These are phyloP conservation scores for Papilio machaon DNA, from an alignment of 1,140 invertebrate species.

Conservation along the genomic window DNA sequence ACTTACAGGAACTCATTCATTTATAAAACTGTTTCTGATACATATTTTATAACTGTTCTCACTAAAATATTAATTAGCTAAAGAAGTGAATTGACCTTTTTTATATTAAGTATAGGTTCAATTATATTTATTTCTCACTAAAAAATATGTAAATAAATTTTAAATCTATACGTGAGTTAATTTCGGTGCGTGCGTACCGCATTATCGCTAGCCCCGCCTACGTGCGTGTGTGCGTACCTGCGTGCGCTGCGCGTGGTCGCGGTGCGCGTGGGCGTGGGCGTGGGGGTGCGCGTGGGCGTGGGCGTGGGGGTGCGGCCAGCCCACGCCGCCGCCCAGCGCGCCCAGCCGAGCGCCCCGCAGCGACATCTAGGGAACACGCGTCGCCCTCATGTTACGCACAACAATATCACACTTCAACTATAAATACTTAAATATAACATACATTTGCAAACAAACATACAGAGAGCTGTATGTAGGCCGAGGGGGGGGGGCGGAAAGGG, in stretches of 20 bases:
- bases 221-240: slow-evolving; percentile 42
- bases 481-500: too few species aligned
- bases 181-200: background rate
- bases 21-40: too few species aligned
- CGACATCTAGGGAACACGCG: slow-evolving; percentile 59
- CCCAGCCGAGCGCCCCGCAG: slow-evolving; percentile 66
- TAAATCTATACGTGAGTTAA: background rate
- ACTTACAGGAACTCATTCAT: too few species aligned
- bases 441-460: too few species aligned
- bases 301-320: slow-evolving; percentile 60
- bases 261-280: slow-evolving; percentile 43
- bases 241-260: slow-evolving; percentile 48
- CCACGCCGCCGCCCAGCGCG: slow-evolving; percentile 61
- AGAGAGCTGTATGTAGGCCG: too few species aligned
- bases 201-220: background rate
- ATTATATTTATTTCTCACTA: background rate
- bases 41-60: too few species aligned
- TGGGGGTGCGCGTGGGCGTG: slow-evolving; percentile 42
- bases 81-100: too few species aligned
- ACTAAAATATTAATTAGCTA: too few species aligned
- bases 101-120: too few species aligned
- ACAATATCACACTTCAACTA: background rate
- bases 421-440: too few species aligned
- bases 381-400: background rate
- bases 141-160: background rate